Evolutionary conservation across 2,797 vertebrate genomes (phyloP), one percentile per base, ranked within the genome.

Genomic region (Erpetoichthys calabaricus): DNA sequence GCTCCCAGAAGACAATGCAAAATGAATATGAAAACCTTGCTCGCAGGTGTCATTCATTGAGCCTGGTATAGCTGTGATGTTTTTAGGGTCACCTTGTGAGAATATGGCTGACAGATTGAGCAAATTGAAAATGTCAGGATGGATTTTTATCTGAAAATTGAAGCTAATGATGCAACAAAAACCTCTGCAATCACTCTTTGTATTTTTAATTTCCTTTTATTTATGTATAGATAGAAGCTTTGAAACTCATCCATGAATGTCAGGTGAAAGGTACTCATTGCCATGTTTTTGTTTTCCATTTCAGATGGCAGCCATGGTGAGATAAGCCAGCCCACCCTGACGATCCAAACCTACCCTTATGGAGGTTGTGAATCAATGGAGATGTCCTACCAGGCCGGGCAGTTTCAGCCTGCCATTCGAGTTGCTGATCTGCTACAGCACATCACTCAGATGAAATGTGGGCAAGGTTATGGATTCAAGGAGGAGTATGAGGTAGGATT

Each of bases 371-470:
- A 98, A 79, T 92, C 93, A 0, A 88, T 97, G 78, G 94, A 97
- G 74, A 87, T 97, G 80, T 92, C 91, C 74, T 98, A 98, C 69
- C 85, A 94, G 57, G 80, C 92, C 0, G 93, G 91, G 1, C 92
- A 97, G 82, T 90, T 97, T 67, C 94, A 97, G 73, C 94, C 94
- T 0, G 94, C 94, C 59, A 97, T 98, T 65, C 82, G 94, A 3
- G 94, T 98, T 25, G 94, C 94, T 0, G 94, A 98, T 73, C 84
- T 98, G 59, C 83, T 98, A 25, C 94, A 98, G 61, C 94, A 98
- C 81, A 98, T 98, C 83, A 98, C 94, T 10, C 94, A 98, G 87
- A 98, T 98, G 94, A 98, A 98, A 71, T 87, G 94, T 70, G 94
- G 93, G 49, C 91, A 98, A 72, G 91, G 93, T 58, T 98, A 97